Evolutionary conservation across 2,113 vertebrate species (phyloP).

Genomic region (Crotalus horridus): DNA sequence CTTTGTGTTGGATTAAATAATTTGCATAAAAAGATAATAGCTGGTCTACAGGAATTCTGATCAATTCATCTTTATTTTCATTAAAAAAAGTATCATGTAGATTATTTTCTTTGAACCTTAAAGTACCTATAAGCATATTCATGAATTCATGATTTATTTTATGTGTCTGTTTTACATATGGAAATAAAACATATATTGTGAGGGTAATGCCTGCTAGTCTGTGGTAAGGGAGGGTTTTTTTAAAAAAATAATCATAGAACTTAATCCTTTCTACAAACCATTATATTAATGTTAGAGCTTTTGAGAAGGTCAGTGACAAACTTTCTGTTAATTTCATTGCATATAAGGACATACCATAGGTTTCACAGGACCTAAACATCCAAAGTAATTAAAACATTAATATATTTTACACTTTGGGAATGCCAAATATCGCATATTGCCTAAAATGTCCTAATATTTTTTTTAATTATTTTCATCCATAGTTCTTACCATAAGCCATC

Average conservation of each 20-base stretch:
- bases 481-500: neutral
- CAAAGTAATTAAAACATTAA: neutral
- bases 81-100: neutral
- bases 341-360: neutral
- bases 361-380: neutral
- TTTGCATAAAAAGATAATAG: neutral
- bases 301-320: neutral
- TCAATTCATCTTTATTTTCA: neutral
- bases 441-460: neutral
- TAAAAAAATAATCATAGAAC: neutral
- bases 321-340: neutral
- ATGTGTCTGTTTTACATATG: neutral
- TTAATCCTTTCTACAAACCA: neutral
- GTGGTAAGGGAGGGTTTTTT: slow-evolving; percentile 22
- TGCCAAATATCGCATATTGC: neutral
- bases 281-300: neutral
- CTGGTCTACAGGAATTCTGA: slow-evolving; percentile 11
- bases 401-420: neutral
- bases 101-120: neutral
- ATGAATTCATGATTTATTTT: neutral
- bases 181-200: neutral
- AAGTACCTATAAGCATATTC: neutral
- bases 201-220: neutral
- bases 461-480: neutral
- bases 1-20: slow-evolving; percentile 18